Base-by-base conservation (phyloP, 1,140 invertebrate genomes). In the Parasteatoda tepidariorum region DNA sequence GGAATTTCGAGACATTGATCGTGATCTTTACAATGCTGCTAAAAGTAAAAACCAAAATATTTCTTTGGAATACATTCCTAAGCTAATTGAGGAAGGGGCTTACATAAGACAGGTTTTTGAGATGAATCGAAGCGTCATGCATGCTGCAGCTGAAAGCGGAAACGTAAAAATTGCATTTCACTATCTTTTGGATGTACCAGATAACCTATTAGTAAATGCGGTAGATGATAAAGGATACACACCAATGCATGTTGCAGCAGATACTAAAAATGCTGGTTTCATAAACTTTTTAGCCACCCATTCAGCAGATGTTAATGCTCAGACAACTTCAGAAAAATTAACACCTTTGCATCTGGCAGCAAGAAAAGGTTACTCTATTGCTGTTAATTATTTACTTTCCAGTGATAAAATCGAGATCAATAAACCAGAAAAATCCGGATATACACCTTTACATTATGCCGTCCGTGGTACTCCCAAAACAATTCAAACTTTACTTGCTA, bases 1-100 rank as follows among this genome's bases (percentile, higher is more conserved):
- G 26, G 18, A 34, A 2, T 68, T 68, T 38, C 15, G 30, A 68
- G 66, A 68, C 15, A 68, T 68, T 22, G 41, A 68, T 68, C 34
- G 66, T 38, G 66, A 68, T 38, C 33, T 68, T 6, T 68, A 68
- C 24, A 38, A 68, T 48, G 66, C 66, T 41, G 33, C 33, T n/a
- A 9, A 18, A 68, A 15, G n/a, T 2, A 13, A 13, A 68, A 38
- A 68, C 26, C 15, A 68, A 22, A 34, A 41, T 68, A n/a, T 68
- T 2, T 31, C 31, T 6, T 3, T 68, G n/a, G 34, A 68, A 6
- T 2, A 41, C 34, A 38, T 68, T 18, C 13, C 34, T 13, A 7
- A 0, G 7, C 28, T 68, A n/a, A 11, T 38, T 13, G n/a, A 2
- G 2, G 2, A 68, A 2, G 31, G 31, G 1, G 33, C 66, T 4